These are phyloP conservation scores for Cirrhinus mrigala DNA, from an alignment of 2,797 vertebrate species.

Conservation along the genomic window DNA sequence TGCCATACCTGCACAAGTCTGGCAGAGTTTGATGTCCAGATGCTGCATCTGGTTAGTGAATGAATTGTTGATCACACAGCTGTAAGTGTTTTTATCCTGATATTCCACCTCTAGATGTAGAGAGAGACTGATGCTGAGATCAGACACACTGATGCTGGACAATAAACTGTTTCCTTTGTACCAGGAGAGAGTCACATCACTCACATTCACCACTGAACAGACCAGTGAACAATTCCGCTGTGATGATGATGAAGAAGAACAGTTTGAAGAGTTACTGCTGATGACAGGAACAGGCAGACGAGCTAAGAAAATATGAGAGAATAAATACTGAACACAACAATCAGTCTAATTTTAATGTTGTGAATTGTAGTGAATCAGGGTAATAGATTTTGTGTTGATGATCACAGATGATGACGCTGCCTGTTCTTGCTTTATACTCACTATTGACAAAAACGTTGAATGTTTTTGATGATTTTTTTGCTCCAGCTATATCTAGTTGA, in stretches of 20 bases:
- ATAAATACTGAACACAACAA: neutral
- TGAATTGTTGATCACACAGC: neutral
- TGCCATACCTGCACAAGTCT: neutral
- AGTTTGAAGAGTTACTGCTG: neutral
- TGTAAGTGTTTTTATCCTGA: neutral
- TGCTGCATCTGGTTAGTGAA: neutral
- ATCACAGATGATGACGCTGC: too few relatives aligned
- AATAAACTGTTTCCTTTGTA: neutral
- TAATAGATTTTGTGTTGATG: neutral
- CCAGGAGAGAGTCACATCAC: neutral
- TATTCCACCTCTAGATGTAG: neutral
- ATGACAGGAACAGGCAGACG: neutral
- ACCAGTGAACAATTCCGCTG: neutral
- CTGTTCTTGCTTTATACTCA: too few relatives aligned
- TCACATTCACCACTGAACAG: neutral
- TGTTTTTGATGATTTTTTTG: too few relatives aligned
- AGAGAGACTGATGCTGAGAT: constrained; percentile 1
- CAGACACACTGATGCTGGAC: neutral
- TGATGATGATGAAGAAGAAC: neutral
- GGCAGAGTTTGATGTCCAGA: neutral
- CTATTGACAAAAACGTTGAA: too few relatives aligned
- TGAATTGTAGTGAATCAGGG: too few relatives aligned
- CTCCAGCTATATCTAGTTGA: too few relatives aligned
- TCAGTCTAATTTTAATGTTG: too few relatives aligned
- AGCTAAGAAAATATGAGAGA: neutral